Percentiles rank a stretch among this genome's conserved stretches.
Evolutionary conservation across 2,797 vertebrate genomes (phyloP).

Genomic region (Enteromius argenteus): DNA sequence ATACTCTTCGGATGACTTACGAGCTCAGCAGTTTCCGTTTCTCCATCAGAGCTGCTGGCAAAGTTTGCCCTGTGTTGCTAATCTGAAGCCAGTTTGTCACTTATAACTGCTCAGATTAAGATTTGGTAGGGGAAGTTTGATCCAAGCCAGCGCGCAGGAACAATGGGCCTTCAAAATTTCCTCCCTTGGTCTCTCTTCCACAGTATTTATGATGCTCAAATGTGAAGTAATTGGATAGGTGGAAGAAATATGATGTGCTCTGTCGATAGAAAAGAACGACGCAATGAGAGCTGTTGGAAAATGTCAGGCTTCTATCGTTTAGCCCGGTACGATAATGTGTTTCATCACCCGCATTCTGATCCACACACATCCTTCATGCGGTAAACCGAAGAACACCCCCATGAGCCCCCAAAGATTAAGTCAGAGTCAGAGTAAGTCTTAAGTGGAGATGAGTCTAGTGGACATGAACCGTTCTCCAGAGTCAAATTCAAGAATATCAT

Average conservation of each 20-base stretch:
- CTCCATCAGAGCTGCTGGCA: conserved; percentile 20
- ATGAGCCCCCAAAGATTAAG: conserved; percentile 27
- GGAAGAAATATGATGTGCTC: conserved; percentile 47
- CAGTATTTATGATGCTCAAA: conserved; percentile 52
- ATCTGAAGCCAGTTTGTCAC: conserved; percentile 50
- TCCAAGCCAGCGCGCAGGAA: conserved; percentile 27
- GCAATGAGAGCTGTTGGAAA: conserved; percentile 48
- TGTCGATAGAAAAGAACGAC: conserved; percentile 34
- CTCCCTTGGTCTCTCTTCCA: conserved; percentile 51
- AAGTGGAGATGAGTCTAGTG: conserved; percentile 41
- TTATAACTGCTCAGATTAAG: conserved; percentile 41
- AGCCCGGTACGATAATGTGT: conserved; percentile 26
- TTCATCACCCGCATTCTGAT: conserved; percentile 36
- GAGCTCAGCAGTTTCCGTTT: conserved; percentile 33
- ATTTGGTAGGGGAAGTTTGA: conserved; percentile 40
- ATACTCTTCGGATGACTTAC: conserved; percentile 31
- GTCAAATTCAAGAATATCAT: conserved; percentile 44
- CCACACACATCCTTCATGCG: conserved; percentile 35
- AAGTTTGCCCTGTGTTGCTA: conserved; percentile 35
- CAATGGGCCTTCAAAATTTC: conserved; percentile 47
- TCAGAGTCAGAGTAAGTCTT: conserved; percentile 32
- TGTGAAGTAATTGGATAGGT: conserved; percentile 59
- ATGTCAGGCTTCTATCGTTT: conserved; percentile 42
- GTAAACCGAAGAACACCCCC: conserved; percentile 31
- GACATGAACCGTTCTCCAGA: conserved; percentile 39